A percentile compares a stretch with the other conserved stretches of the same genome.
Conservation (phyloP, 1,140 invertebrate species). For the Euura lappo region DNA sequence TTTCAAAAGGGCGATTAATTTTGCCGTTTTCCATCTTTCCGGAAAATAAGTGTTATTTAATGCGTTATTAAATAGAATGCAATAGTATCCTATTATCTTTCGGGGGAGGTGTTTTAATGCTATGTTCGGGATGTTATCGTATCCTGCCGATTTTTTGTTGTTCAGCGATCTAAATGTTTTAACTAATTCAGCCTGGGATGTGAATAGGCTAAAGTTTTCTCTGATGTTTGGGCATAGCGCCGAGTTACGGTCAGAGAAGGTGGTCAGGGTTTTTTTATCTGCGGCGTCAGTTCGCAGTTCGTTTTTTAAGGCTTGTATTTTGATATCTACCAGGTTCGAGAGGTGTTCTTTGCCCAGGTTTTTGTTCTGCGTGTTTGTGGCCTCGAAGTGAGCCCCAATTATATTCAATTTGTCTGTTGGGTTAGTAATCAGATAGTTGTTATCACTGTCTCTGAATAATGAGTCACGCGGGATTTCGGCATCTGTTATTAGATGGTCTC, state of each 20-base stretch:
- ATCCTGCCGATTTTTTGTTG: constrained; percentile 17
- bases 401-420: too few species aligned
- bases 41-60: constrained; percentile 11
- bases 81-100: constrained; percentile 6
- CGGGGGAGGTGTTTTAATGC: too few species aligned
- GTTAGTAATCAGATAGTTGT: too few species aligned
- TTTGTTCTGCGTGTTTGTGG: too few species aligned
- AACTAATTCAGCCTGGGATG: neutral
- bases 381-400: too few species aligned
- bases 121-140: too few species aligned
- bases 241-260: constrained; percentile 5
- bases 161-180: constrained; percentile 24
- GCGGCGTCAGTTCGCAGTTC: constrained; percentile 3
- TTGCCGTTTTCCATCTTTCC: too few species aligned
- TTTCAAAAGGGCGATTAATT: constrained; percentile 19
- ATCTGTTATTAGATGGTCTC: constrained; percentile 22
- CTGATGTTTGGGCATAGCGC: neutral
- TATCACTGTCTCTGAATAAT: constrained; percentile 7
- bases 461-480: neutral
- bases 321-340: neutral
- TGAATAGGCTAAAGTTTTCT: neutral
- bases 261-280: constrained; percentile 4
- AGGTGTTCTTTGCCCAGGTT: neutral
- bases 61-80: constrained; percentile 25
- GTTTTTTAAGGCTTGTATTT: constrained; percentile 6